Evolutionary conservation across 2,888 invertebrate genomes (phyloP).

Genomic region (Thelaira solivaga): DNA sequence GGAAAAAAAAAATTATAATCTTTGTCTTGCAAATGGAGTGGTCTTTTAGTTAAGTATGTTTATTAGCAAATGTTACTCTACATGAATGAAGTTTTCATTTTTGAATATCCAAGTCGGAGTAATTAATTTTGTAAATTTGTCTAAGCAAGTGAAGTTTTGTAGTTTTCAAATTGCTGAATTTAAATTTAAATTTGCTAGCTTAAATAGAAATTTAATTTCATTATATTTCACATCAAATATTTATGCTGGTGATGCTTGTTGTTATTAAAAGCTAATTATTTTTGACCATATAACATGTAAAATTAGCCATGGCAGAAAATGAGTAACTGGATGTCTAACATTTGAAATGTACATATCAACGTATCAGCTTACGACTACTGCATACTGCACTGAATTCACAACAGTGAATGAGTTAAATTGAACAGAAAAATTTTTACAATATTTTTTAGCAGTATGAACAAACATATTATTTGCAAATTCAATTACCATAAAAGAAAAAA

Average conservation of each 20-base stretch:
- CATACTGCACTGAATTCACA: neutral
- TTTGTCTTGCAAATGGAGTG: neutral
- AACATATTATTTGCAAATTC: too few species aligned
- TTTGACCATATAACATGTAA: conserved; percentile 50
- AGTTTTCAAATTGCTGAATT: neutral
- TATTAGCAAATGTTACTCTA: neutral
- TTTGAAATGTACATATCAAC: neutral
- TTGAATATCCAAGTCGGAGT: too few species aligned
- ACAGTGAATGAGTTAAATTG: too few species aligned
- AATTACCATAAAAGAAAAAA: too few species aligned
- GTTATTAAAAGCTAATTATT: conserved; percentile 37
- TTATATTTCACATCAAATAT: conserved; percentile 17
- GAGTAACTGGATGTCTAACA: conserved; percentile 17
- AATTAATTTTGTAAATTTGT: neutral
- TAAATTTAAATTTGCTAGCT: neutral
- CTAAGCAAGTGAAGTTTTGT: neutral
- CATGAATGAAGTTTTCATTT: too few species aligned
- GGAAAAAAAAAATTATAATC: conserved; percentile 5
- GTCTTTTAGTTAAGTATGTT: neutral
- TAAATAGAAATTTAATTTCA: conserved; percentile 29
- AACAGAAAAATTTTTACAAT: too few species aligned
- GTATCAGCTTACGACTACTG: too few species aligned
- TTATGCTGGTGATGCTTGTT: neutral
- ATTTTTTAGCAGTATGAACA: too few species aligned
- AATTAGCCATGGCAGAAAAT: conserved; percentile 51